Conservation (phyloP, 2,888 invertebrate species). For the Ceramica pisi region DNA sequence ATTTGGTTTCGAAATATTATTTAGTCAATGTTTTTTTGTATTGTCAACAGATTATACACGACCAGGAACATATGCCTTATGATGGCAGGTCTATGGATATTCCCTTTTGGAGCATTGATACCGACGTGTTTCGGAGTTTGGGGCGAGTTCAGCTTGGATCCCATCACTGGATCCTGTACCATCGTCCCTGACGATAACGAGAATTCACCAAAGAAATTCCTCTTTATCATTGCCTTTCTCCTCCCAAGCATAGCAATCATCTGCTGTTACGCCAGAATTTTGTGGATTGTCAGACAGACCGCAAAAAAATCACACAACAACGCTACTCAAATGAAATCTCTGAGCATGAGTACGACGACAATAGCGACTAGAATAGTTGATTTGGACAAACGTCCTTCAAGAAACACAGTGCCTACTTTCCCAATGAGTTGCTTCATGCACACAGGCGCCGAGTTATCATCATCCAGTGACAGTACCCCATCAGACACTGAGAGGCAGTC, state of each 20-base stretch:
- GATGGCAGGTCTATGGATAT: conserved; percentile 93
- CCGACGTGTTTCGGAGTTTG: conserved; percentile 94
- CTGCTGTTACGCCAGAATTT: conserved; percentile 95
- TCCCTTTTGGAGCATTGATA: conserved; percentile 92
- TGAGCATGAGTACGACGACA: conserved; percentile 68
- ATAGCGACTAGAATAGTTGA: conserved; percentile 58
- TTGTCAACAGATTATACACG: conserved; percentile 92
- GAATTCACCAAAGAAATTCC: conserved; percentile 94
- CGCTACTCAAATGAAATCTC: conserved; percentile 75
- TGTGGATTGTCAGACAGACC: conserved; percentile 94
- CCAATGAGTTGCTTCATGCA: conserved; percentile 66
- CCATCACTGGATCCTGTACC: conserved; percentile 94
- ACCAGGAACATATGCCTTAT: conserved; percentile 92
- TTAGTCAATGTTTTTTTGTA: conserved; percentile 17
- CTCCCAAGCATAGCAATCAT: conserved; percentile 96
- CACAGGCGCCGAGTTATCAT: conserved; percentile 77
- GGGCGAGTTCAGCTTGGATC: conserved; percentile 95
- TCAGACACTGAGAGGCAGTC: conserved; percentile 79
- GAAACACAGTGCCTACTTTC: conserved; percentile 50
- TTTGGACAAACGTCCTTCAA: conserved; percentile 64
- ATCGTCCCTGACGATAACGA: conserved; percentile 93
- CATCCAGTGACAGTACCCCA: conserved; percentile 67
- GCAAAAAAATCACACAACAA: conserved; percentile 91
- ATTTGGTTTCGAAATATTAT: neutral
- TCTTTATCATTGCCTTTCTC: conserved; percentile 95